These are phyloP conservation scores for Procambarus virginalis DNA, from an alignment of 1,140 invertebrate genomes.

Conservation along the genomic window DNA sequence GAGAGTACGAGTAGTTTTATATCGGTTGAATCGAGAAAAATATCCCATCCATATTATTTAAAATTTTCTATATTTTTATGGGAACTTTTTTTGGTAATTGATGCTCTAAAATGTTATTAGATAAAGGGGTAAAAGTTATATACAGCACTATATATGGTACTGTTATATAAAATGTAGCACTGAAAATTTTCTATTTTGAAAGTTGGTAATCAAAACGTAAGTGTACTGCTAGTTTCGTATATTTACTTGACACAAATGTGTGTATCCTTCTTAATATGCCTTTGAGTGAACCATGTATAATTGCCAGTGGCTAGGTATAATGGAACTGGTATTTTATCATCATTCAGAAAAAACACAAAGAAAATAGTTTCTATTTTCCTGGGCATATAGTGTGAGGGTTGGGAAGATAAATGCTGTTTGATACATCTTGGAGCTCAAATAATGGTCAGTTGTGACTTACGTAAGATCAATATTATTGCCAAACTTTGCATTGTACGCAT, in stretches of 20 bases:
- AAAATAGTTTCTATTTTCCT: conserved; percentile 55
- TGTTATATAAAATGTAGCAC: not conserved
- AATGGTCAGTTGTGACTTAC: conserved; percentile 28
- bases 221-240: conserved; percentile 16
- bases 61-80: not conserved
- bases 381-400: conserved; percentile 54
- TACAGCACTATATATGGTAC: not conserved
- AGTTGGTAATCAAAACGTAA: conserved; percentile 5
- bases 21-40: not conserved
- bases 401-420: conserved; percentile 35
- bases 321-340: conserved; percentile 45
- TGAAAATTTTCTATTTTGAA: not conserved
- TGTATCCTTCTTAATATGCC: conserved; percentile 51
- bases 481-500: conserved; percentile 11
- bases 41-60: not conserved
- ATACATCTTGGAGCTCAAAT: conserved; percentile 47
- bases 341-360: conserved; percentile 33
- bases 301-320: conserved; percentile 34
- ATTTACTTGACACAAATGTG: conserved; percentile 56
- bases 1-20: not conserved
- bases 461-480: not conserved
- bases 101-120: too few species aligned
- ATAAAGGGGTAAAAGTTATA: not conserved
- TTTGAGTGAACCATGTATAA: conserved; percentile 44
- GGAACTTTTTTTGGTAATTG: not conserved